Percentiles rank a stretch among this genome's conserved stretches.
Evolutionary conservation across 2,797 vertebrate species (phyloP).

Genomic region (Strix occidentalis): DNA sequence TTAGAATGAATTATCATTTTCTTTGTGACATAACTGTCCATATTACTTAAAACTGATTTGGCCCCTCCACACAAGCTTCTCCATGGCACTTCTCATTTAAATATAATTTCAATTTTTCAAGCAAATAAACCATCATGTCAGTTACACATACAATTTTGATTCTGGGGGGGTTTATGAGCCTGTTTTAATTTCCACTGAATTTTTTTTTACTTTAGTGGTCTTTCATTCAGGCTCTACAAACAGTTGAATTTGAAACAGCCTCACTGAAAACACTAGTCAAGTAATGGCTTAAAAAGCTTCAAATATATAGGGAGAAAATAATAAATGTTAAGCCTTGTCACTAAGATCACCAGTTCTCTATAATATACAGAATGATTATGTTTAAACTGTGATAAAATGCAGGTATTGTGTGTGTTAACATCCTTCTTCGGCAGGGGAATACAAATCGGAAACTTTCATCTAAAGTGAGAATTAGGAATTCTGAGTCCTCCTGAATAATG

Average conservation of each 20-base stretch:
- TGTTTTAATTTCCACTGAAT: neutral
- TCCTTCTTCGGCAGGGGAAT: neutral
- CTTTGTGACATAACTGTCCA: neutral
- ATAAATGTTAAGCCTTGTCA: neutral
- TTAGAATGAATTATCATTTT: neutral
- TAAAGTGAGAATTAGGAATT: neutral
- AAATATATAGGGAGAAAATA: neutral
- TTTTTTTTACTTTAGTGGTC: neutral
- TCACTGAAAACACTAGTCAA: neutral
- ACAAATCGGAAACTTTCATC: neutral
- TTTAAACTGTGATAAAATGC: neutral
- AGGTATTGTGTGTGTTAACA: neutral
- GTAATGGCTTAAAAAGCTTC: neutral
- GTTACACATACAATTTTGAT: neutral
- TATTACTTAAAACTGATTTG: neutral
- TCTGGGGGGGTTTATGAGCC: accelerated
- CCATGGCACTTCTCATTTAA: neutral
- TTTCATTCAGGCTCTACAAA: neutral
- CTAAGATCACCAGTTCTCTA: neutral
- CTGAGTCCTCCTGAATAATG: neutral
- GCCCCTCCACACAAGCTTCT: neutral
- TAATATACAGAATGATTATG: neutral
- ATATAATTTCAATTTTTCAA: neutral
- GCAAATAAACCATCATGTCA: neutral
- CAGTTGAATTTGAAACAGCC: neutral